phyloP scores from a whole-genome alignment of 2,888 invertebrate species.

The Catocala nupta region DNA sequence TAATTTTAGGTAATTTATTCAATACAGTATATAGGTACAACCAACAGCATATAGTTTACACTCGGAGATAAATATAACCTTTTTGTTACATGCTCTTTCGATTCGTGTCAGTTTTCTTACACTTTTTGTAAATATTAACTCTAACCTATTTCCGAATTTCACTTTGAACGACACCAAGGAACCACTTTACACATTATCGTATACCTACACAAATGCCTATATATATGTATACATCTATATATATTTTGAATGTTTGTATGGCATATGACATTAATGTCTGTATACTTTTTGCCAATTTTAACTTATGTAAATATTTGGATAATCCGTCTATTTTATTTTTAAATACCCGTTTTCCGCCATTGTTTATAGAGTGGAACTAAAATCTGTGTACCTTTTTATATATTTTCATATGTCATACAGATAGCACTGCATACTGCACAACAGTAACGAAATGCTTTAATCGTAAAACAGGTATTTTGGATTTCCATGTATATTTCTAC shows the following conservation, averaged over 20 bases:
- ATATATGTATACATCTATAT: slow-evolving; percentile 52
- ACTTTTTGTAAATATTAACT: slow-evolving; percentile 34
- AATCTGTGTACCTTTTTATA: slow-evolving; percentile 26
- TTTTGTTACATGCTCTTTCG: background rate
- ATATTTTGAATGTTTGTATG: slow-evolving; percentile 56
- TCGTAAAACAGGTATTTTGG: slow-evolving; percentile 85
- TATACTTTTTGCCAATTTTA: slow-evolving; percentile 3
- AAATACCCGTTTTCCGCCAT: background rate
- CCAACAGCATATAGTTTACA: too few species aligned
- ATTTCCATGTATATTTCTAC: slow-evolving; percentile 77
- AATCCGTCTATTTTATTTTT: slow-evolving; percentile 12
- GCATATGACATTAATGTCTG: slow-evolving; percentile 32
- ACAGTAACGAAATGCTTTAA: slow-evolving; percentile 85
- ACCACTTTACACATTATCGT: slow-evolving; percentile 60
- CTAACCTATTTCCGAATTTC: slow-evolving; percentile 57
- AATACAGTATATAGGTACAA: too few species aligned
- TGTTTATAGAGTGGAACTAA: background rate
- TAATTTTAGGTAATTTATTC: too few species aligned
- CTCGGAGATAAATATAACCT: too few species aligned
- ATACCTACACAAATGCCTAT: slow-evolving; percentile 48
- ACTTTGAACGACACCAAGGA: slow-evolving; percentile 52
- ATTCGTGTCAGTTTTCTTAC: slow-evolving; percentile 33
- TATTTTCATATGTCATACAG: slow-evolving; percentile 55
- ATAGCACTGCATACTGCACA: slow-evolving; percentile 70
- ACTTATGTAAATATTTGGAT: slow-evolving; percentile 13